Evolutionary conservation across 2,888 invertebrate genomes (phyloP), one percentile per base, ranked within the genome.

Genomic region (Papilio gigon): DNA sequence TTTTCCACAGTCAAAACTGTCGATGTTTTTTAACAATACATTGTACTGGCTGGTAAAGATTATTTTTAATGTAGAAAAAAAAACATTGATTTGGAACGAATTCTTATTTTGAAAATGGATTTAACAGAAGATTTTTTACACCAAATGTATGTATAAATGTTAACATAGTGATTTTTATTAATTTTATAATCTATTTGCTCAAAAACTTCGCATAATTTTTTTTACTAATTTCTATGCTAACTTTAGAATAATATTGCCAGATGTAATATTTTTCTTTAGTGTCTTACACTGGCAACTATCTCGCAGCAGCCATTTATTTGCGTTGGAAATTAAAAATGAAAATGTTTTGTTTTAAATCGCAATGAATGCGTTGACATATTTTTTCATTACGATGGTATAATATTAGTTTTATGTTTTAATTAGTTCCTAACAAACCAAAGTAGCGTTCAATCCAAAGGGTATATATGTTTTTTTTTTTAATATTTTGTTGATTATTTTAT

Each of bases 361-460:
- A 61, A 63, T 62, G 12, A 56, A 62, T 61, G 30, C 27, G 17
- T 68, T 59, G 44, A 65, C 61, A 65, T 66, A 59, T 70, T 71
- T 68, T 64, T 37, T 67, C 65, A 70, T 44, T 67, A 50, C 30
- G 35, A 58, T 63, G 40, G 56, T 67, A 71, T 65, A 69, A 67
- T 44, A 35, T 37, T 58, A 69, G 1, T 60, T 64, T 56, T 35
- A 67, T 37, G 30, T 44, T 60, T 60, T 59, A 71, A 74, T 79
- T 76, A 72, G 82, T 84, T 82, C 82, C 82, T 81, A 79, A 71
- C 67, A 71, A 77, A 76, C 82, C 83, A 82, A 82, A 82, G 77
- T 80, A 77, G 76, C 68, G 72, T 30, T 71, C 66, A 70, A 65
- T 74, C 74, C 76, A 77, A 77, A 75, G 76, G 70, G 66, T 70